A percentile compares a stretch with the other conserved stretches of the same genome.
phyloP scores from a whole-genome alignment of 2,888 invertebrate genomes.

The Penaeus monodon region DNA sequence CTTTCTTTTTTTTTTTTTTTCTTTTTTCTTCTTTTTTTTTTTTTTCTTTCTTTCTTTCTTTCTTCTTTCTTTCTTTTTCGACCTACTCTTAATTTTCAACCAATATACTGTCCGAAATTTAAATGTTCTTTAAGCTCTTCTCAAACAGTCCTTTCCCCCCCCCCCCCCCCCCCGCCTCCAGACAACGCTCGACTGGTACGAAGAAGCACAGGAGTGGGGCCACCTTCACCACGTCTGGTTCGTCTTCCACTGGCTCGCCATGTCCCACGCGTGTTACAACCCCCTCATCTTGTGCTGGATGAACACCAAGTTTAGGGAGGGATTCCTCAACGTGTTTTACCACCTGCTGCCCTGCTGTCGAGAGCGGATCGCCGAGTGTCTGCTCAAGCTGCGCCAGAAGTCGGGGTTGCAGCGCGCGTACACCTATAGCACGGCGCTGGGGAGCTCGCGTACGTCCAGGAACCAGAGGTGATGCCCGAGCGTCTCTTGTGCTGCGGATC shows the following conservation, averaged over 20 bases:
- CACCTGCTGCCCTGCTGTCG: conserved; percentile 46
- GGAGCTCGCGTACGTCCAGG: conserved; percentile 23
- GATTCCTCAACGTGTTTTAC: conserved; percentile 30
- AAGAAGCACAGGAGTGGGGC: conserved; percentile 54
- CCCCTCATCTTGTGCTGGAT: conserved; percentile 69
- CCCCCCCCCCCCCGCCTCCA: not conserved
- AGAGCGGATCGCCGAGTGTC: conserved; percentile 9
- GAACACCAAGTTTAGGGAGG: conserved; percentile 71
- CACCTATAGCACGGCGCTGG: conserved; percentile 41
- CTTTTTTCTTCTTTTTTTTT: too few species aligned
- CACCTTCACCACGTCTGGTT: conserved; percentile 67
- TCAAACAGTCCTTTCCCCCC: not conserved
- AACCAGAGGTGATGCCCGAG: conserved; percentile 4
- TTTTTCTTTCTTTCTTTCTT: too few species aligned
- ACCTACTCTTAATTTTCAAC: too few species aligned
- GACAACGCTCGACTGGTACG: conserved; percentile 64
- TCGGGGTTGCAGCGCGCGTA: conserved; percentile 38
- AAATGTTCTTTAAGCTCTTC: not conserved
- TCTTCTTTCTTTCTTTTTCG: too few species aligned
- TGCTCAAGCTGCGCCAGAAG: conserved; percentile 21
- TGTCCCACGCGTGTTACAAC: conserved; percentile 68
- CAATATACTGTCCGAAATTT: too few species aligned
- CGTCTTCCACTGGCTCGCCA: conserved; percentile 67
- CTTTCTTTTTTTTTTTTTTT: too few species aligned
- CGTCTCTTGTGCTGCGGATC: not conserved